Percentiles rank a stretch among this genome's conserved stretches.
phyloP scores from a whole-genome alignment of 2,888 invertebrate genomes.

The Phaedon cochleariae region DNA sequence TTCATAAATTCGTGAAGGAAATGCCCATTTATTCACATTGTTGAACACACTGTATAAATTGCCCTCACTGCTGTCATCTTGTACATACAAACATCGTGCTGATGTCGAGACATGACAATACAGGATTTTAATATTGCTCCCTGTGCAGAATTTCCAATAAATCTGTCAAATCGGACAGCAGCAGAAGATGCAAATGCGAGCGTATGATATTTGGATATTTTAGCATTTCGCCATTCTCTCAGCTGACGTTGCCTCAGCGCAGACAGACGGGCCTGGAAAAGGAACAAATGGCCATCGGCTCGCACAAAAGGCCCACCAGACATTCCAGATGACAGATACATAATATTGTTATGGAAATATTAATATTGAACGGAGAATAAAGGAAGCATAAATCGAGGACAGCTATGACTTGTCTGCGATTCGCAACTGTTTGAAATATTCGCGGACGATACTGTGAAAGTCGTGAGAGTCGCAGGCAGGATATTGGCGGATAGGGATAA shows the following conservation, averaged over 20 bases:
- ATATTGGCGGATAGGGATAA: constrained; percentile 37
- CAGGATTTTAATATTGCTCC: constrained; percentile 55
- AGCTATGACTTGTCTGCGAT: constrained; percentile 43
- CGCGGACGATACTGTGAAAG: constrained; percentile 23
- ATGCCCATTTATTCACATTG: too few relatives aligned
- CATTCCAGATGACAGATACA: constrained; percentile 58
- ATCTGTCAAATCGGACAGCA: constrained; percentile 59
- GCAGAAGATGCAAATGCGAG: constrained; percentile 60
- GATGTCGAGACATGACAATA: constrained; percentile 51
- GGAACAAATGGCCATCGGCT: constrained; percentile 56
- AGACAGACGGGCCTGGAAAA: constrained; percentile 53
- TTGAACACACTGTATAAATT: too few relatives aligned
- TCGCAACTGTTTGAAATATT: constrained; percentile 43
- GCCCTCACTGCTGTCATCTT: background rate
- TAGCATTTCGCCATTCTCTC: constrained; percentile 33
- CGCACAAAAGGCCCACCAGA: constrained; percentile 45
- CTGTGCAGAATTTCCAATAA: constrained; percentile 57
- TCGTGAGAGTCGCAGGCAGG: constrained; percentile 27
- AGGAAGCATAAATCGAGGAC: constrained; percentile 58
- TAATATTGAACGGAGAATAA: constrained; percentile 57
- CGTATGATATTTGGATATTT: constrained; percentile 59
- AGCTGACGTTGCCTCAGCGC: constrained; percentile 43
- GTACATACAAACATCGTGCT: background rate
- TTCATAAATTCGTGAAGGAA: too few relatives aligned
- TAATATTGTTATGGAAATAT: constrained; percentile 63